A percentile compares a stretch with the other conserved stretches of the same genome.
phyloP scores from a whole-genome alignment of 2,797 vertebrate genomes.

The Hapalemur alaotrensis region DNA sequence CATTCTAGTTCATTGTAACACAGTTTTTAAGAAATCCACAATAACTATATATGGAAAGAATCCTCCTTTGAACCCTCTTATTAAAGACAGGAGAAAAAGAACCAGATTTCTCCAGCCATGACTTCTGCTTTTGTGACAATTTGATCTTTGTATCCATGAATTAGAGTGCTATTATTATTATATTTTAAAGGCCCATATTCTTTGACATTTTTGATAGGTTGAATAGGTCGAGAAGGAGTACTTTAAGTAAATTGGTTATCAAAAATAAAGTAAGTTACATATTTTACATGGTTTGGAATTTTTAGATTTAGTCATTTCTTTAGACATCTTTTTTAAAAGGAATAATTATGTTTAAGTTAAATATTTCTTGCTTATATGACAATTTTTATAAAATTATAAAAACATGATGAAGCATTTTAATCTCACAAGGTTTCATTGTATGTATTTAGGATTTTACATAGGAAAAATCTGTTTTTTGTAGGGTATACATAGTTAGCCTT shows the following conservation, averaged over 20 bases:
- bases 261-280: neutral
- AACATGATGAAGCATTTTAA: neutral
- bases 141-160: neutral
- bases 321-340: neutral
- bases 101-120: neutral
- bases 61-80: neutral
- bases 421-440: neutral
- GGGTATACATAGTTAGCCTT: neutral
- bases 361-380: neutral
- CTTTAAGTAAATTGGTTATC: neutral
- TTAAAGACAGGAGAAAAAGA: neutral
- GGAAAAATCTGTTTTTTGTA: neutral
- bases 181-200: neutral
- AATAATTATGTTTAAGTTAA: slow-evolving; percentile 23
- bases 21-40: neutral
- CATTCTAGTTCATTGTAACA: neutral
- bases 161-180: neutral
- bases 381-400: slow-evolving; percentile 40
- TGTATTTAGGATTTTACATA: neutral
- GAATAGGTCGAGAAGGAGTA: neutral
- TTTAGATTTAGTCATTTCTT: neutral
- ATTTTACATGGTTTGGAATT: neutral
- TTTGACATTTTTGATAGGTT: neutral
- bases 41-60: neutral
- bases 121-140: neutral